Conservation (phyloP, 92 coral and sea anemone species). For the Epizoanthus illoricatus region DNA sequence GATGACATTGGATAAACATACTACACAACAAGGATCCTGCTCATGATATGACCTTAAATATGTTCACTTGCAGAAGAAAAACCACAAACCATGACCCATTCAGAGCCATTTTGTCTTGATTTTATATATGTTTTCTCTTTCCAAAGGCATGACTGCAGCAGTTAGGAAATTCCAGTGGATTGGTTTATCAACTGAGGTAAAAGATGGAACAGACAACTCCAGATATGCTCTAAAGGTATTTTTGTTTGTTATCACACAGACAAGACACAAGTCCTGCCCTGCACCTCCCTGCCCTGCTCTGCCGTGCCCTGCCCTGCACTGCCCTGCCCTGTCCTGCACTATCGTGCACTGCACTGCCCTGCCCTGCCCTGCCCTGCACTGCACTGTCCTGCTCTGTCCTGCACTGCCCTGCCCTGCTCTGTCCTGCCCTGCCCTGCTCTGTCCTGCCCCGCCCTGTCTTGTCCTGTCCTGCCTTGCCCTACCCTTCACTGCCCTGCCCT, state of each 20-base stretch:
- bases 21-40: no score
- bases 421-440: neutral
- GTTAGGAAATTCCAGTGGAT: conserved; percentile 86
- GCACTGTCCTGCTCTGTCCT: neutral
- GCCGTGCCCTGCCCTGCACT: neutral
- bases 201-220: conserved; percentile 56
- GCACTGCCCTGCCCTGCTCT: neutral
- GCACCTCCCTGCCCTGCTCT: no score
- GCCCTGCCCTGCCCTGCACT: no score
- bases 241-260: neutral
- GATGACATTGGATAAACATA: no score
- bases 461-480: neutral
- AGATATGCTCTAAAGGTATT: conserved; percentile 87
- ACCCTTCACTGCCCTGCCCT: no score
- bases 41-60: no score
- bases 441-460: neutral
- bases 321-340: no score
- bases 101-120: no score
- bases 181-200: conserved; percentile 48
- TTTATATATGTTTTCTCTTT: neutral
- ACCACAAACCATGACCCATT: no score
- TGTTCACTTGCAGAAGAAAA: no score
- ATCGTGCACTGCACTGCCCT: no score
- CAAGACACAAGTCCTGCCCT: neutral
- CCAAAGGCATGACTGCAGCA: conserved; percentile 85